Evolutionary conservation across 2,888 invertebrate species (phyloP).

Genomic region (Agriopis leucophaearia): DNA sequence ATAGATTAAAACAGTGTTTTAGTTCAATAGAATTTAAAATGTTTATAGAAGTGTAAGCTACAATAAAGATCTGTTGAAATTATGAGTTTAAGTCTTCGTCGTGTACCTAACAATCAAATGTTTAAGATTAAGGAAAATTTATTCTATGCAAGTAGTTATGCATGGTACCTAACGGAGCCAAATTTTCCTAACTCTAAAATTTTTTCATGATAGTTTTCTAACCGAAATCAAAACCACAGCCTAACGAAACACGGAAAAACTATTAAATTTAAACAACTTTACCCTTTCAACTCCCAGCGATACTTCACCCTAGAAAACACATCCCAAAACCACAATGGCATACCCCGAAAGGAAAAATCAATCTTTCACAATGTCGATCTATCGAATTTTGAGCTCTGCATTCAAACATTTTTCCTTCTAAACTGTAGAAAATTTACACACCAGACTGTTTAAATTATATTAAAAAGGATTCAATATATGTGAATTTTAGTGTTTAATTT

Average conservation of each 20-base stretch:
- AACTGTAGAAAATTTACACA: slow-evolving; percentile 30
- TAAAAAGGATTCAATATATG: slow-evolving; percentile 29
- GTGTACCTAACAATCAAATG: not conserved
- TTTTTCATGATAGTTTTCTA: not conserved
- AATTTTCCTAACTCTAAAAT: not conserved
- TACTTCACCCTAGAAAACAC: slow-evolving; percentile 37
- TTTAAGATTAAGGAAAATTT: not conserved
- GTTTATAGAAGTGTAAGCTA: too few species aligned
- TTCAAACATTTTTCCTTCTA: slow-evolving; percentile 32
- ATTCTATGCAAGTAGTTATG: not conserved
- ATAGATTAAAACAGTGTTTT: too few species aligned
- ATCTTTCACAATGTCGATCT: slow-evolving; percentile 62
- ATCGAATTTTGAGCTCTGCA: slow-evolving; percentile 43
- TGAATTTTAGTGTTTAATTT: slow-evolving; percentile 41
- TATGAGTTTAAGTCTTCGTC: not conserved
- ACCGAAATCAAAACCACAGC: not conserved
- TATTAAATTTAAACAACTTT: slow-evolving; percentile 8
- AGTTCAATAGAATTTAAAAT: too few species aligned
- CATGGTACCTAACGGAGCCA: not conserved
- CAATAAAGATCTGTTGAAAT: too few species aligned
- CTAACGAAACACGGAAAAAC: slow-evolving; percentile 4
- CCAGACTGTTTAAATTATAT: slow-evolving; percentile 49
- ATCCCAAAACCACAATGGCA: slow-evolving; percentile 59
- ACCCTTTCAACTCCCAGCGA: slow-evolving; percentile 17
- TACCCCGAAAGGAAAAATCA: slow-evolving; percentile 69